Conservation (phyloP, 2,888 invertebrate genomes). For the Cactoblastis cactorum region DNA sequence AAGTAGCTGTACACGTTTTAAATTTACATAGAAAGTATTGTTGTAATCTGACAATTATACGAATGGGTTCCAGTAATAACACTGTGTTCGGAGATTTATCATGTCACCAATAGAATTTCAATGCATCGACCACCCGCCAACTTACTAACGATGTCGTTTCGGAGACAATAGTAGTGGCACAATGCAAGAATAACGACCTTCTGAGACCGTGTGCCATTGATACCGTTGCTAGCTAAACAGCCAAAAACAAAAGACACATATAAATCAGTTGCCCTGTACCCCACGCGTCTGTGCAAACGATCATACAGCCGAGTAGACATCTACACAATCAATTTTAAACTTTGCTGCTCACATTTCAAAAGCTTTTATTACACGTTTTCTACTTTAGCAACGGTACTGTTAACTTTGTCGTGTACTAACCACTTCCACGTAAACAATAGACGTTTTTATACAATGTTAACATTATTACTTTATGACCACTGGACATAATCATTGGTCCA, state of each 20-base stretch:
- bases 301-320: slow-evolving; percentile 25
- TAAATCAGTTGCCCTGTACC: slow-evolving; percentile 66
- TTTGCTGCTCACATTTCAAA: slow-evolving; percentile 30
- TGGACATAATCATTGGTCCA: slow-evolving; percentile 66
- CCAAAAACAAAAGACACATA: slow-evolving; percentile 75
- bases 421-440: slow-evolving; percentile 72
- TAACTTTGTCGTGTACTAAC: slow-evolving; percentile 43
- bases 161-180: slow-evolving; percentile 69
- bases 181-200: slow-evolving; percentile 76
- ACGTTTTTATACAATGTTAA: slow-evolving; percentile 56
- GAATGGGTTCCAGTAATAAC: slow-evolving; percentile 51
- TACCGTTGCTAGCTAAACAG: slow-evolving; percentile 66
- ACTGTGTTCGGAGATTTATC: slow-evolving; percentile 58
- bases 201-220: slow-evolving; percentile 62
- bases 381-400: slow-evolving; percentile 18
- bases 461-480: slow-evolving; percentile 63
- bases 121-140: slow-evolving; percentile 73
- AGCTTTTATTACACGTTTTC: slow-evolving; percentile 10
- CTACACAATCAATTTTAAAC: slow-evolving; percentile 28
- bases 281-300: slow-evolving; percentile 52
- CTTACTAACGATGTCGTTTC: slow-evolving; percentile 74
- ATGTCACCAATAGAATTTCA: slow-evolving; percentile 70
- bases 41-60: slow-evolving; percentile 55
- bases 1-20: slow-evolving; percentile 2
- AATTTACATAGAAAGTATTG: slow-evolving; percentile 41